Evolutionary conservation across 2,888 invertebrate genomes (phyloP).

Genomic region (Himalopsyche anomala): DNA sequence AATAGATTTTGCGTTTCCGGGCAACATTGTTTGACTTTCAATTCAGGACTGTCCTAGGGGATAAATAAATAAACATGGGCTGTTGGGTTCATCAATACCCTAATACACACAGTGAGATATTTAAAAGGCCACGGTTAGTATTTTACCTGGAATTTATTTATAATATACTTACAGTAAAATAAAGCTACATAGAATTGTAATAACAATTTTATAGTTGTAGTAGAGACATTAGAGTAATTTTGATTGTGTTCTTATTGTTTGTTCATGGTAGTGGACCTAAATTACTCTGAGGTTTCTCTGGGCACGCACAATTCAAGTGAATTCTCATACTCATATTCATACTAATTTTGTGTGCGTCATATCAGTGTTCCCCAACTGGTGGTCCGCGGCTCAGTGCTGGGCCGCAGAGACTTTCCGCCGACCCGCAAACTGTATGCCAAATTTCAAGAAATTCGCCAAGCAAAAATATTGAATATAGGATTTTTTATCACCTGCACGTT

Average conservation of each 20-base stretch:
- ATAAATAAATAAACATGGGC: constrained; percentile 11
- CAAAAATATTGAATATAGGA: too few species aligned
- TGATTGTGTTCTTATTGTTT: constrained; percentile 49
- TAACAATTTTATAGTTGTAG: too few species aligned
- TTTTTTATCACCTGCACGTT: too few species aligned
- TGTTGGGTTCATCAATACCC: neutral
- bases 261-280: constrained; percentile 81
- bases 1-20: neutral
- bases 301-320: constrained; percentile 89
- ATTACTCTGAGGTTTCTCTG: constrained; percentile 88
- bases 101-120: neutral
- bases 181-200: too few species aligned
- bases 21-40: constrained; percentile 19
- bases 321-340: constrained; percentile 45
- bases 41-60: constrained; percentile 9
- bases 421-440: too few species aligned
- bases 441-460: too few species aligned
- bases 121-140: too few species aligned
- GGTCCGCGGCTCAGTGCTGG: too few species aligned
- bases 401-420: too few species aligned
- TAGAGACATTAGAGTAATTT: neutral
- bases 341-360: constrained; percentile 11
- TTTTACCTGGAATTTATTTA: too few species aligned
- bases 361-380: too few species aligned
- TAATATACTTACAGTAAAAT: too few species aligned